These are phyloP conservation scores for Perithous albicinctus DNA, from an alignment of 2,888 invertebrate species.

Conservation along the genomic window DNA sequence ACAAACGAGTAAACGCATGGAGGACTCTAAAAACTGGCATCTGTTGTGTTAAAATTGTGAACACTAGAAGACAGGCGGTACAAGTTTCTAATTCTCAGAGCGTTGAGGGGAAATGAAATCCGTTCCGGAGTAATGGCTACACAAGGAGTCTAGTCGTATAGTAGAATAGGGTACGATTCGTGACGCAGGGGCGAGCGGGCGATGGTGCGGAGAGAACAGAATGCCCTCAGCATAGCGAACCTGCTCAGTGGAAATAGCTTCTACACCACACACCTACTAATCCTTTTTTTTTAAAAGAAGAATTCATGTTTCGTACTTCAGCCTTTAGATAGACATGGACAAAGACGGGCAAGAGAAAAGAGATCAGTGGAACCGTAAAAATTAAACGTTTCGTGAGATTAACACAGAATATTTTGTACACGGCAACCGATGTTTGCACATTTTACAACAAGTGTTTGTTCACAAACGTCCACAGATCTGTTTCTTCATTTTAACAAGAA, in stretches of 20 bases:
- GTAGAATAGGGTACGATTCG: conserved; percentile 52
- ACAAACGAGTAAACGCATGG: conserved; percentile 4
- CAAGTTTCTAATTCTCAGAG: conserved; percentile 62
- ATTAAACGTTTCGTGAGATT: not conserved
- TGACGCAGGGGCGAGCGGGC: conserved; percentile 51
- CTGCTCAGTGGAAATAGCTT: conserved; percentile 2
- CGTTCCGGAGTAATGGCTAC: conserved; percentile 65
- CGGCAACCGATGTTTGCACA: too few relatives aligned
- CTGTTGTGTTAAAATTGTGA: conserved; percentile 41
- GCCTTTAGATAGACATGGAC: not conserved
- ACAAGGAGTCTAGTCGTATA: conserved; percentile 37
- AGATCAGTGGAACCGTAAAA: not conserved
- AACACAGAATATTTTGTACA: not conserved
- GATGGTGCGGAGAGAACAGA: conserved; percentile 51
- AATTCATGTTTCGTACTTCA: not conserved
- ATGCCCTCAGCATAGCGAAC: conserved; percentile 39
- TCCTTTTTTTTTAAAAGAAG: not conserved
- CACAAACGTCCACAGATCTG: too few relatives aligned
- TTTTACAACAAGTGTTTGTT: too few relatives aligned
- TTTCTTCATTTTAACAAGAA: too few relatives aligned
- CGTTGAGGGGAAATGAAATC: conserved; percentile 60
- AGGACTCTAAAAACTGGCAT: conserved; percentile 19
- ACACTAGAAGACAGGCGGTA: conserved; percentile 34
- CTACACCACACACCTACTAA: conserved; percentile 13
- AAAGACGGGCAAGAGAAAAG: not conserved